Base-by-base conservation (phyloP, 2,888 invertebrate genomes). In the Ditylenchus weischeri region DNA sequence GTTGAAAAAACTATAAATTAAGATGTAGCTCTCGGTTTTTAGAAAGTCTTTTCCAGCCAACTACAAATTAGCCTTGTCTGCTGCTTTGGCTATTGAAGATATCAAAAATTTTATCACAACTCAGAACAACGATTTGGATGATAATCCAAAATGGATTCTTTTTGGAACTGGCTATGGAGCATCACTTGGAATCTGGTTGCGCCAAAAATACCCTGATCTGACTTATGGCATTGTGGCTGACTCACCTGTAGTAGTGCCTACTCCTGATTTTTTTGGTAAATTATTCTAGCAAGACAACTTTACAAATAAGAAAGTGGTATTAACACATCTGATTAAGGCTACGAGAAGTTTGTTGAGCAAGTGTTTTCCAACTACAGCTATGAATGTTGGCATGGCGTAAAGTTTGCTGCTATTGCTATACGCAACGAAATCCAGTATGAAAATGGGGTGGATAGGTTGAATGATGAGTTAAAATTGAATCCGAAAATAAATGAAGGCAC, bases 361-460 rank as follows among this genome's bases (percentile, higher is more conserved):
- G 19, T 23, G 7, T 51, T 21, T 23, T n/a, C 51, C 13, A 13
- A 51, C 23, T 13, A 51, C 51, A 51, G 51, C 13, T 51, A 51
- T 13, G 51, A 51, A 13, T 51, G 51, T 23, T 51, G 51, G 51
- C 51, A 51, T 51, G 51, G 51, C 19, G 23, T 51, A 6, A 51
- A 51, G 23, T 51, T 51, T 15, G 19, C 51, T 10, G 51, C 51
- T 8, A 51, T 51, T 51, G 51, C 51, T 21, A 51, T 51, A 8
- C 19, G 51, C 19, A 51, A 51, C 51, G 51, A 51, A 51, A 51
- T 51, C 13, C 51, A 51, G 51, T 51, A 51, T 23, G 51, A 51
- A 51, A 23, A 23, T 21, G 51, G 51, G 13, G 51, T 51, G 51
- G 23, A 51, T 51, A n/a, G 23, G 19, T 15, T 51, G 19, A 51